Evolutionary conservation across 2,797 vertebrate species (phyloP).

Genomic region (Sebastes nivosus): DNA sequence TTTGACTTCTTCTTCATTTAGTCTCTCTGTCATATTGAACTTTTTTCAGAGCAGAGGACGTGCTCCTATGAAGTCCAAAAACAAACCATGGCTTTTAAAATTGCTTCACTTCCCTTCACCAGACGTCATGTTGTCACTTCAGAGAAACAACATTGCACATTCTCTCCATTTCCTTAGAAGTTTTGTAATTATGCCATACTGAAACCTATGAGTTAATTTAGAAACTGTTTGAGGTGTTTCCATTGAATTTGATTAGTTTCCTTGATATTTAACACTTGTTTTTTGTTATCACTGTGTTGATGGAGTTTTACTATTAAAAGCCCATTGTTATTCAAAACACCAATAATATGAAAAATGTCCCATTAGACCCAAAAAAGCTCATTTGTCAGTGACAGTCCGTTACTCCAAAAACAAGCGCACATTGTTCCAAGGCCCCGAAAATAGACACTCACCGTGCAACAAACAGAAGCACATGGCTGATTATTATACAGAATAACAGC

Average conservation of each 20-base stretch:
- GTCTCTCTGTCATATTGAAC: neutral
- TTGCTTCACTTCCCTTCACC: slow-evolving; percentile 12
- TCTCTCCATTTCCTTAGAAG: neutral
- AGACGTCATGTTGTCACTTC: neutral
- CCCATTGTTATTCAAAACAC: no score
- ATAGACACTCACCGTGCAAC: no score
- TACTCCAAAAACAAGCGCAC: no score
- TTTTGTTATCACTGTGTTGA: no score
- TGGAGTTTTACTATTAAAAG: no score
- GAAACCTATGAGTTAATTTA: neutral
- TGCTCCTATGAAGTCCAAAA: neutral
- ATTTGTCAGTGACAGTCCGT: no score
- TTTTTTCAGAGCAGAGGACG: neutral
- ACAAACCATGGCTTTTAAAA: neutral
- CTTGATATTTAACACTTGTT: neutral
- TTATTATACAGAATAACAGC: neutral
- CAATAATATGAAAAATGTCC: no score
- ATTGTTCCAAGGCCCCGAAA: no score
- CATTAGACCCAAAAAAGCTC: no score
- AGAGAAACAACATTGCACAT: slow-evolving; percentile 1
- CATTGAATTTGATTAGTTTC: neutral
- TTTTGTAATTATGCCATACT: neutral
- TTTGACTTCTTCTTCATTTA: neutral
- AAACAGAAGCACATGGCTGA: no score
- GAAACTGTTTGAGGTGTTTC: neutral